Evolutionary conservation across 35 echinoderm and acorn worm genomes (phyloP).

Genomic region (Hemicentrotus pulcherrimus): DNA sequence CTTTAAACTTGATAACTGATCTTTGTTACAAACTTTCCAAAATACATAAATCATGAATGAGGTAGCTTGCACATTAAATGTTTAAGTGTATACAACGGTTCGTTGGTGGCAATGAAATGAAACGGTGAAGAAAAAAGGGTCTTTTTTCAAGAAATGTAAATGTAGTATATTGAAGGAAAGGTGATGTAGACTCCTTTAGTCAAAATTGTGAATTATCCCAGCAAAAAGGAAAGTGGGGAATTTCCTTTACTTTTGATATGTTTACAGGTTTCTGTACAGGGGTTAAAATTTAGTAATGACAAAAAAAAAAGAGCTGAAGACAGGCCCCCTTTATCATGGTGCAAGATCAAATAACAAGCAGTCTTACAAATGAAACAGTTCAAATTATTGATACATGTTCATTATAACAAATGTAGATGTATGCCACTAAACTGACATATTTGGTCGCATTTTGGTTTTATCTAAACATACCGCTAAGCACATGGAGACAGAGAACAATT

Average conservation of each 20-base stretch:
- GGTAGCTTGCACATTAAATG: not conserved
- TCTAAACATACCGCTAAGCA: not conserved
- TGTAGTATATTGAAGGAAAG: too few species aligned
- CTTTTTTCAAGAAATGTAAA: too few species aligned
- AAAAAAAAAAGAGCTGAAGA: not conserved
- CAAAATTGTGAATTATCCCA: too few species aligned
- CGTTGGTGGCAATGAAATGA: not conserved
- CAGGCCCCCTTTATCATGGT: too few species aligned
- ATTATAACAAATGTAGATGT: not conserved
- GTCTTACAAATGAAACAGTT: not conserved
- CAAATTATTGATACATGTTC: not conserved
- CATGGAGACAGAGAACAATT: not conserved
- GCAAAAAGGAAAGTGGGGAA: not conserved
- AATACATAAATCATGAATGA: not conserved
- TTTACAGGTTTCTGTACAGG: not conserved
- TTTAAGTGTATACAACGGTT: not conserved
- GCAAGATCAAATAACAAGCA: not conserved
- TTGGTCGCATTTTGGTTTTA: not conserved
- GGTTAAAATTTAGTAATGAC: not conserved
- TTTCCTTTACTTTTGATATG: not conserved
- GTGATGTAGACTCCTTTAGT: too few species aligned
- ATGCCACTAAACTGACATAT: not conserved
- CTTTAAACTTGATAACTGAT: not conserved
- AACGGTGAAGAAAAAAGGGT: too few species aligned
- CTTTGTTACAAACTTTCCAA: not conserved